Evolutionary conservation across 1,140 invertebrate species (phyloP).

Genomic region (Paraescarpia echinospica): DNA sequence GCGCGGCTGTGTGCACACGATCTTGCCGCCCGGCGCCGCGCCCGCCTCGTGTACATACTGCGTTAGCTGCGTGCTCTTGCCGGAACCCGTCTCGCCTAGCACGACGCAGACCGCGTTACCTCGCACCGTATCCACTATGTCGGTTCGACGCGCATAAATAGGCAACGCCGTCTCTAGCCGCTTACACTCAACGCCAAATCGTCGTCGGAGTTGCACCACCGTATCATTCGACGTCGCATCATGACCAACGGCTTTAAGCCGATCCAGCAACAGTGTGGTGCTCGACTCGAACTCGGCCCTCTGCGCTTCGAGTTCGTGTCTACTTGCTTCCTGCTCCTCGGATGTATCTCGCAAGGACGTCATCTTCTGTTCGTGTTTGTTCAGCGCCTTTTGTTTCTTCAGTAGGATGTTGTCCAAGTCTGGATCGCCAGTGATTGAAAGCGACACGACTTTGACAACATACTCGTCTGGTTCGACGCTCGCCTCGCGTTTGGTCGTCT

Average conservation of each 20-base stretch:
- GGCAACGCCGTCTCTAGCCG: constrained; percentile 1
- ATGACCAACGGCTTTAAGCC: background rate
- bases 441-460: background rate
- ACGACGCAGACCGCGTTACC: constrained; percentile 69
- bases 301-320: background rate
- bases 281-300: background rate
- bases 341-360: background rate
- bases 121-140: background rate
- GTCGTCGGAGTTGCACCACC: background rate
- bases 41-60: constrained; percentile 59
- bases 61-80: constrained; percentile 64
- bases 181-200: background rate
- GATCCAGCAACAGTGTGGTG: background rate
- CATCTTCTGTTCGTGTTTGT: background rate
- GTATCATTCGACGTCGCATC: background rate
- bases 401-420: background rate
- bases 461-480: background rate
- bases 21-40: constrained; percentile 67
- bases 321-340: background rate
- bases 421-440: background rate
- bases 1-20: constrained; percentile 65
- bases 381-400: background rate
- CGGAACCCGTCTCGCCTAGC: constrained; percentile 93
- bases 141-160: constrained; percentile 4
- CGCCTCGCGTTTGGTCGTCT: background rate